These are phyloP conservation scores for Drosophila bocqueti DNA, from an alignment of 1,140 invertebrate genomes.

Conservation along the genomic window DNA sequence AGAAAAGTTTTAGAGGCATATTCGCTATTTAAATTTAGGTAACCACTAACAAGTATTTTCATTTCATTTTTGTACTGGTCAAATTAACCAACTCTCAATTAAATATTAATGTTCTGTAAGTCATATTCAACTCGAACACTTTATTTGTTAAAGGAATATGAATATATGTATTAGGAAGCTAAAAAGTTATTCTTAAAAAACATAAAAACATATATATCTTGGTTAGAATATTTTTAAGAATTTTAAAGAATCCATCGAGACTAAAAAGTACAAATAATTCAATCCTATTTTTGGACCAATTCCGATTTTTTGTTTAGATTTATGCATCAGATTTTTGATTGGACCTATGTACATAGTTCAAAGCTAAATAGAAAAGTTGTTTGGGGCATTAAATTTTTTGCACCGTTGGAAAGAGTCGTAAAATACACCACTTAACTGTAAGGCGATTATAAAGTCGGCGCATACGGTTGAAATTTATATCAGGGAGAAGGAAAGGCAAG, in stretches of 20 bases:
- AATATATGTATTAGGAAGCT: no score
- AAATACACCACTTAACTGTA: slow-evolving; percentile 38
- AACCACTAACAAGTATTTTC: no score
- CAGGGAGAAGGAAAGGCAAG: background rate
- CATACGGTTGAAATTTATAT: slow-evolving; percentile 16
- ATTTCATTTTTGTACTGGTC: no score
- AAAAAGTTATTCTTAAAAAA: no score
- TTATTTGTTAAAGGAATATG: no score
- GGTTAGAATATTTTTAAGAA: background rate
- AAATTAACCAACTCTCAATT: no score
- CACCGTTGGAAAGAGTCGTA: slow-evolving; percentile 17
- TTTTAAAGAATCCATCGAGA: background rate
- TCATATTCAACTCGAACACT: no score
- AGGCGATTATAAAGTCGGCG: slow-evolving; percentile 31
- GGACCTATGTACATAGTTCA: slow-evolving; percentile 12
- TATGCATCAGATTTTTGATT: slow-evolving; percentile 29
- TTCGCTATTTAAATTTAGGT: background rate
- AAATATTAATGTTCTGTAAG: no score
- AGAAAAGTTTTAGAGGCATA: background rate
- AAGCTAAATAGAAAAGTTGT: slow-evolving; percentile 31
- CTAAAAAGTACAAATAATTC: background rate
- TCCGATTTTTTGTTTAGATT: slow-evolving; percentile 15
- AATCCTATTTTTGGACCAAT: background rate
- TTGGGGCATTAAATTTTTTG: slow-evolving; percentile 26
- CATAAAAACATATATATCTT: background rate